phyloP scores from a whole-genome alignment of 2,113 vertebrate species.

The Perca schrenkii region DNA sequence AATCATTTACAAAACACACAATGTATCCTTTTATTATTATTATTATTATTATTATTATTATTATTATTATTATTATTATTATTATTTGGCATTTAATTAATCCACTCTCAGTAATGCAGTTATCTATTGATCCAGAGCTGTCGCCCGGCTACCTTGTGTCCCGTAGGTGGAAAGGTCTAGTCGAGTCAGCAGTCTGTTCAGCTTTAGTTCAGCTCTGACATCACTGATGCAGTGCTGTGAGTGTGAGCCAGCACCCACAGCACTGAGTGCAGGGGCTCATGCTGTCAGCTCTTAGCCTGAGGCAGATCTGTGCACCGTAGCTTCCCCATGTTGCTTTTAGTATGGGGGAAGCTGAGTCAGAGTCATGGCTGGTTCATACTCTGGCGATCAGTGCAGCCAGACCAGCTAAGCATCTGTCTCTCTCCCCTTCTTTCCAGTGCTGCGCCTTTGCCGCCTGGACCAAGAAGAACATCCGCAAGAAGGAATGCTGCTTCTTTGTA shows the following conservation, averaged over 20 bases:
- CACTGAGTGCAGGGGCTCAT: slow-evolving; percentile 55
- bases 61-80: too few relatives aligned
- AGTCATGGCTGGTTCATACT: slow-evolving; percentile 13
- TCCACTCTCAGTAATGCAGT: slow-evolving; percentile 8
- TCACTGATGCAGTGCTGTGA: slow-evolving; percentile 66
- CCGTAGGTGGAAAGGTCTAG: neutral
- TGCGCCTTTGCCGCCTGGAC: slow-evolving; percentile 84
- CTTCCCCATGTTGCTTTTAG: slow-evolving; percentile 18
- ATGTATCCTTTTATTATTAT: neutral
- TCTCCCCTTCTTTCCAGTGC: slow-evolving; percentile 74
- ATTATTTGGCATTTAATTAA: neutral
- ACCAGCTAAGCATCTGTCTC: slow-evolving; percentile 38
- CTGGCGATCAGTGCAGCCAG: slow-evolving; percentile 18
- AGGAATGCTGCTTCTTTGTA: slow-evolving; percentile 89
- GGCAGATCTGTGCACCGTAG: neutral
- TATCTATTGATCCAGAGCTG: slow-evolving; percentile 19
- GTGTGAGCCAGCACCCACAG: slow-evolving; percentile 22
- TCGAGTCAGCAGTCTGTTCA: slow-evolving; percentile 27
- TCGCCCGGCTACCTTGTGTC: neutral
- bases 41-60: too few relatives aligned
- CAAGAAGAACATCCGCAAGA: slow-evolving; percentile 89
- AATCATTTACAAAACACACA: neutral
- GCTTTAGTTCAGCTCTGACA: slow-evolving; percentile 61
- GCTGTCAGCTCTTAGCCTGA: slow-evolving; percentile 21
- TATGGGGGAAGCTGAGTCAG: slow-evolving; percentile 55